These are phyloP conservation scores for Schizopygopsis pylzovi DNA, from an alignment of 2,797 vertebrate genomes.

Conservation along the genomic window DNA sequence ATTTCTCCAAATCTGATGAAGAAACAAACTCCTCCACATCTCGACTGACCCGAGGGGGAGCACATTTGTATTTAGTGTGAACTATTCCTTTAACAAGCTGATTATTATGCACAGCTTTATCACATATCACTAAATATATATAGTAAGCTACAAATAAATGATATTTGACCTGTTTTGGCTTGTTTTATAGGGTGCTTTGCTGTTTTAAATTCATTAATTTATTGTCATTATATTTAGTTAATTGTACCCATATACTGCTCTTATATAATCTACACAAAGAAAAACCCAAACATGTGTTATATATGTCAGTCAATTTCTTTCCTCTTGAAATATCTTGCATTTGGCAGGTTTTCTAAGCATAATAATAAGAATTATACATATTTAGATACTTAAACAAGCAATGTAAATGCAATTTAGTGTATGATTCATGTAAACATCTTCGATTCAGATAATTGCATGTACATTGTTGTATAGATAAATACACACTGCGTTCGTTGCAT, in stretches of 20 bases:
- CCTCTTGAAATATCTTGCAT: neutral
- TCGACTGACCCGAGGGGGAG: neutral
- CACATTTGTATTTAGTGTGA: neutral
- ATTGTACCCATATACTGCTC: constrained; percentile 54
- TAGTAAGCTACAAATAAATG: neutral
- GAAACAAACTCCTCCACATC: neutral
- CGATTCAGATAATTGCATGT: constrained; percentile 49
- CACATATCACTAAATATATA: neutral
- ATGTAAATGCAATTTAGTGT: constrained; percentile 57
- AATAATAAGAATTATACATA: constrained; percentile 1
- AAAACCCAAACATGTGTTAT: constrained; percentile 66
- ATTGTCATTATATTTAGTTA: constrained; percentile 62
- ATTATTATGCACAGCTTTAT: constrained; percentile 4
- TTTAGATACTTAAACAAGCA: constrained; percentile 42
- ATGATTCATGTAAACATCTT: constrained; percentile 21
- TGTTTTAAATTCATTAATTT: constrained; percentile 46
- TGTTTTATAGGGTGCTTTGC: constrained; percentile 36
- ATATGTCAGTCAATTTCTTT: neutral
- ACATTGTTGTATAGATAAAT: constrained; percentile 49
- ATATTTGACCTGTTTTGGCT: neutral
- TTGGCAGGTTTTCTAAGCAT: constrained; percentile 3
- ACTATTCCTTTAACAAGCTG: neutral
- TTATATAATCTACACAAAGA: constrained; percentile 65
- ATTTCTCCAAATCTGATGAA: neutral
- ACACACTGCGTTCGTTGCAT: constrained; percentile 41